Percentiles rank a stretch among this genome's conserved stretches.
Conservation (phyloP, 2,797 vertebrate genomes). For the Spheniscus humboldti region DNA sequence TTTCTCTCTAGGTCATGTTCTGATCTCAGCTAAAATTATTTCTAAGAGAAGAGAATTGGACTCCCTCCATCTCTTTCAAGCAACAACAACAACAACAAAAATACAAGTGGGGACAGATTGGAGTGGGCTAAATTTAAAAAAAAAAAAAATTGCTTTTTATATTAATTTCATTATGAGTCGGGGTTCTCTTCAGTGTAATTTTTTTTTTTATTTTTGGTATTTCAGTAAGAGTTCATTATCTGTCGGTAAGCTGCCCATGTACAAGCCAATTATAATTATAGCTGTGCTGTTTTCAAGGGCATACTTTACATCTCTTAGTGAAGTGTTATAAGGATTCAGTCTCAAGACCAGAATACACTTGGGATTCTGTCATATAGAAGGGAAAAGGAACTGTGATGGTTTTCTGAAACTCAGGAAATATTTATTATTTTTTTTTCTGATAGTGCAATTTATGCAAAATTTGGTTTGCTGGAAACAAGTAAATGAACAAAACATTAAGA, state of each 20-base stretch:
- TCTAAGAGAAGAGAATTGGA: background rate
- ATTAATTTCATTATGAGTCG: background rate
- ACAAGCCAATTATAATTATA: background rate
- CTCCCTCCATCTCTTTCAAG: background rate
- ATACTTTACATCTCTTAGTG: background rate
- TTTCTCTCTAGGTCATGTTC: background rate
- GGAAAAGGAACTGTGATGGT: background rate
- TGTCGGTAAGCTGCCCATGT: background rate
- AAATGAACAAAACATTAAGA: background rate
- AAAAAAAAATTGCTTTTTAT: background rate
- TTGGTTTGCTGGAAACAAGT: background rate
- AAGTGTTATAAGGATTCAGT: background rate
- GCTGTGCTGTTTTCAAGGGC: background rate
- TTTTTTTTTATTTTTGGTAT: background rate
- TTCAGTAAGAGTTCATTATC: background rate
- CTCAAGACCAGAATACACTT: background rate
- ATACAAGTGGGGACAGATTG: background rate
- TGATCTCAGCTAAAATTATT: background rate
- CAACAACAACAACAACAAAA: background rate
- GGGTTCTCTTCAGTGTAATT: background rate
- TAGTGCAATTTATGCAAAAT: background rate
- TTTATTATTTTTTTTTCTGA: background rate
- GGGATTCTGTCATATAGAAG: background rate
- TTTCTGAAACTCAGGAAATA: background rate
- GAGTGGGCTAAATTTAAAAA: background rate